phyloP scores from a whole-genome alignment of 2,888 invertebrate genomes.

The Dasypolia templi region DNA sequence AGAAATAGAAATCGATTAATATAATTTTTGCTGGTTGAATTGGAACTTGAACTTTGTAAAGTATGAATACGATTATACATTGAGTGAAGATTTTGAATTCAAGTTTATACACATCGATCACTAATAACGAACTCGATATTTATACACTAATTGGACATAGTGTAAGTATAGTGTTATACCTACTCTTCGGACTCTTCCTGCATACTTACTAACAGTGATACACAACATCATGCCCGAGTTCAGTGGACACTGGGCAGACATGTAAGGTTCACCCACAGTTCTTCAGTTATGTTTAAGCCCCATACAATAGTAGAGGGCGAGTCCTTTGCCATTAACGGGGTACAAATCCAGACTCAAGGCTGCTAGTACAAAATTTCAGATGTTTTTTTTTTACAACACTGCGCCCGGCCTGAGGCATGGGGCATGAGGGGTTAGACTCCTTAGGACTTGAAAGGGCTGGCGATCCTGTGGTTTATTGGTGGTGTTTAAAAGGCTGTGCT shows the following conservation, averaged over 20 bases:
- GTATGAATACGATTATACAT: background rate
- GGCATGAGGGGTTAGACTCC: too few species aligned
- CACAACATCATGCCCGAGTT: background rate
- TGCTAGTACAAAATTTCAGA: background rate
- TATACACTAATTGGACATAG: too few species aligned
- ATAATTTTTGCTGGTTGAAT: background rate
- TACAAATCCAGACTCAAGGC: background rate
- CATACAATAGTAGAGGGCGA: background rate
- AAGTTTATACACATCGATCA: too few species aligned
- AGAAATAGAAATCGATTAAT: background rate
- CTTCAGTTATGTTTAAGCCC: background rate
- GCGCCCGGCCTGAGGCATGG: background rate
- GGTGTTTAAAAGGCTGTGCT: background rate
- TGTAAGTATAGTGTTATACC: too few species aligned
- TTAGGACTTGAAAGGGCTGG: too few species aligned
- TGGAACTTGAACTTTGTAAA: background rate
- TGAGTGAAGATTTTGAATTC: background rate
- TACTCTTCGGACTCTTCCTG: background rate
- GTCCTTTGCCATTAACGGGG: background rate
- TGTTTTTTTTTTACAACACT: background rate
- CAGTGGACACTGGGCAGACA: background rate
- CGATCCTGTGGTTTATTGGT: background rate
- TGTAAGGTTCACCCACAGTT: background rate
- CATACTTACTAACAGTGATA: background rate
- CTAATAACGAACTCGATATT: too few species aligned